Base-by-base conservation (phyloP, 2,888 invertebrate genomes). In the Cosmia pyralina region DNA sequence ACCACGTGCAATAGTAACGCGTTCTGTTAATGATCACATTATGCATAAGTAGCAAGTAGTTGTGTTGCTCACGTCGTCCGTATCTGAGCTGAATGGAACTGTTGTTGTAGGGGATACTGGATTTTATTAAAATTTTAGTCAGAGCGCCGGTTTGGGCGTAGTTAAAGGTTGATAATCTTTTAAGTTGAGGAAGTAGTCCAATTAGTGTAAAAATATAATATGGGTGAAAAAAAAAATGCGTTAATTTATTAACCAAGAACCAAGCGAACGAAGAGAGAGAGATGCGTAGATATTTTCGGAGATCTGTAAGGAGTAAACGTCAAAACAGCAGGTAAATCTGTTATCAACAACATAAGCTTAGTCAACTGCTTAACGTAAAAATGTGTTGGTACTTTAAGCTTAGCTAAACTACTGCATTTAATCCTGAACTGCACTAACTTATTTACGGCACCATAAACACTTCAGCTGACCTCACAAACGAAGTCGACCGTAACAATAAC, bases 1-100 rank as follows among this genome's bases (percentile, higher is more conserved):
- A 46, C 22, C 84, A 80, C 84, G 79, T 83, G 79, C 84, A 64
- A 41, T 50, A 48, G 66, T 80, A 79, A 80, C 50, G 84, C 50
- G 73, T 72, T 63, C 22, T 34, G 58, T 66, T 79, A 83, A 83
- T 67, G 74, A 72, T 22, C 44, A 63, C 44, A 79, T 79, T 79
- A 79, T 80, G 80, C 84, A 72, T 63, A 79, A 77, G 57, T 66
- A 60, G 74, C 46, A 17, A 72, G 19, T 60, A 53, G 59, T 72
- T 8, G 52, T 75, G 50, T 34, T 41, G 76, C 52, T 81, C 84
- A 75, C 74, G 81, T 80, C 63, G 55, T 34, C 4, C 13, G 44
- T 64, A 53, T 65, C 62, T 8, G 41, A 55, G 13, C 11, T 62
- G 46, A 63, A 79, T 83, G 62, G 8, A 46, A 79, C 58, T 58